phyloP scores from a whole-genome alignment of 2,797 vertebrate species.

The Enteromius mattozi region DNA sequence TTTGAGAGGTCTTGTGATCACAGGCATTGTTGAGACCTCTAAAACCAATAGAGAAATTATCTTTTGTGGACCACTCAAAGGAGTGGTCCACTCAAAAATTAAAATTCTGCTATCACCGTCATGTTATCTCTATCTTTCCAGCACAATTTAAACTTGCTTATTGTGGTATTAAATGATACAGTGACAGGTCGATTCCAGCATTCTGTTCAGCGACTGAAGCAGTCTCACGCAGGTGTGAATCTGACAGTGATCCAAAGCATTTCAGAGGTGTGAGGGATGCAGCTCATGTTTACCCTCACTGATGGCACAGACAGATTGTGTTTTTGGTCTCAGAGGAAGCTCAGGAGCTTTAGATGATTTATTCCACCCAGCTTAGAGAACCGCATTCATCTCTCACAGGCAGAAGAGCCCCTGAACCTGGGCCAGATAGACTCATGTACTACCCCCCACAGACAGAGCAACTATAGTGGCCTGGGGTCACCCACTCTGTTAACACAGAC shows the following conservation, averaged over 20 bases:
- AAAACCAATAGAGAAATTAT: neutral
- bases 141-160: neutral
- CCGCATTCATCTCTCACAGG: conserved; percentile 26
- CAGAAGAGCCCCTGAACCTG: neutral
- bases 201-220: neutral
- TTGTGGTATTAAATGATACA: conserved; percentile 1
- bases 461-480: neutral
- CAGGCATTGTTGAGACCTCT: neutral
- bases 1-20: neutral
- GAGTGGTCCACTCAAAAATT: neutral
- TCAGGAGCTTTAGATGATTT: conserved; percentile 39
- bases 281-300: conserved; percentile 11
- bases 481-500: neutral
- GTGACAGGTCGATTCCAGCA: neutral
- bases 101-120: neutral
- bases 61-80: too few relatives aligned
- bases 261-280: conserved; percentile 8
- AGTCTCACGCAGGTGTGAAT: conserved; percentile 38
- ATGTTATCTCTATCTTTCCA: neutral
- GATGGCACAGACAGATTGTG: conserved; percentile 36
- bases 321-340: conserved; percentile 40
- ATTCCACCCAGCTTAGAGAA: neutral
- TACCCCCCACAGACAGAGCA: neutral
- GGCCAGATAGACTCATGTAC: conserved; percentile 16
- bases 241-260: conserved; percentile 44